phyloP scores from a whole-genome alignment of 2,797 vertebrate species.

The Hyperoplus immaculatus region DNA sequence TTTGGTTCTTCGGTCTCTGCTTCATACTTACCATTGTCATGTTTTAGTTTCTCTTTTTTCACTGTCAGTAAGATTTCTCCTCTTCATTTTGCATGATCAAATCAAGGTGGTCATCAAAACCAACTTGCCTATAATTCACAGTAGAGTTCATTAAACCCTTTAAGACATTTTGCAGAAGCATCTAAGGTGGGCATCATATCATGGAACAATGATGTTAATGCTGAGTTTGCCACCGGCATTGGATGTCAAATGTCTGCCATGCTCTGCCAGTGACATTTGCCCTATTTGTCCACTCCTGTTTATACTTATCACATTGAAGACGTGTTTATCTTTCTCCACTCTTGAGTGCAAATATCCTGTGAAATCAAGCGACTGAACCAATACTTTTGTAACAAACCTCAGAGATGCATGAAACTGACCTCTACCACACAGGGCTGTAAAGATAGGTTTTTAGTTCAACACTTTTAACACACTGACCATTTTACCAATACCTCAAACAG shows the following conservation, averaged over 20 bases:
- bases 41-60: background rate
- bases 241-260: background rate
- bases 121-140: background rate
- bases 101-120: background rate
- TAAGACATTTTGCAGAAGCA: background rate
- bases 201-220: background rate
- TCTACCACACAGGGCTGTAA: background rate
- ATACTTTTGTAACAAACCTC: background rate
- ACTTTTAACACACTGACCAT: background rate
- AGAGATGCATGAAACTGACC: background rate
- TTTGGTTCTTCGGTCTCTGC: background rate
- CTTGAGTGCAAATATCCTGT: background rate
- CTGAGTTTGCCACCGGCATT: background rate
- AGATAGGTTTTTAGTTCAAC: background rate
- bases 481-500: background rate
- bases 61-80: background rate
- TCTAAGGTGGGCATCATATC: background rate
- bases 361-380: background rate
- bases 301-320: background rate
- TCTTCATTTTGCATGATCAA: background rate
- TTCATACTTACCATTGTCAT: slow-evolving; percentile 10
- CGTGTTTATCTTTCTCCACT: background rate
- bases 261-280: background rate
- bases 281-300: background rate
- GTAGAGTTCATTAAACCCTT: background rate